These are phyloP conservation scores for Philopedon plagiatum DNA, from an alignment of 2,888 invertebrate species.

Conservation along the genomic window DNA sequence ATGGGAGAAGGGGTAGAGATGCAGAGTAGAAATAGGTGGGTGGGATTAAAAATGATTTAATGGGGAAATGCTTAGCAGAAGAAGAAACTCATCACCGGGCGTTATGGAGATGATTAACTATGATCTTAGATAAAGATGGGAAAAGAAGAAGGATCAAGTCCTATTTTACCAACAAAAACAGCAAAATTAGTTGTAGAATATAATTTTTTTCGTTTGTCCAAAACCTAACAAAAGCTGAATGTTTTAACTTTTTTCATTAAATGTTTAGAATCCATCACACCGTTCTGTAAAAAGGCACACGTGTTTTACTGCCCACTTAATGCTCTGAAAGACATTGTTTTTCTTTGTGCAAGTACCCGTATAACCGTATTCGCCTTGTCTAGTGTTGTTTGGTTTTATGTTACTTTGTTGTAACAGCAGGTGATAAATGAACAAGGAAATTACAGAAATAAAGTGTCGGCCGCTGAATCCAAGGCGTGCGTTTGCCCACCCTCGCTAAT, in stretches of 20 bases:
- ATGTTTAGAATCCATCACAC: not conserved
- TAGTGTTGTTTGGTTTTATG: constrained; percentile 29
- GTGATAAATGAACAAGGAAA: constrained; percentile 46
- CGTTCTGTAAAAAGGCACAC: not conserved
- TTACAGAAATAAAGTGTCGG: constrained; percentile 39
- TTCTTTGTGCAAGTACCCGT: constrained; percentile 33
- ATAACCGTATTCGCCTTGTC: constrained; percentile 39
- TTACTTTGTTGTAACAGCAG: constrained; percentile 37
- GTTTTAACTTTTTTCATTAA: not conserved
- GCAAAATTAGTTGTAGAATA: no score
- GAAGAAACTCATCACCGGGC: no score
- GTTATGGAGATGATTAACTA: no score
- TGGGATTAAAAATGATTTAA: no score
- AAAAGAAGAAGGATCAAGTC: no score
- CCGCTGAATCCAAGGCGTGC: not conserved
- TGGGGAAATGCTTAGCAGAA: no score
- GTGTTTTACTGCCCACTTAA: constrained; percentile 25
- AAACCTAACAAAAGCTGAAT: not conserved
- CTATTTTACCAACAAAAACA: no score
- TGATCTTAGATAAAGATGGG: no score
- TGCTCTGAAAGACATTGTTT: constrained; percentile 14
- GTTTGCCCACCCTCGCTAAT: constrained; percentile 40
- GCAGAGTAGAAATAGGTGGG: no score
- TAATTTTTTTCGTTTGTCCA: no score
- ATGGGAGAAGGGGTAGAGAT: no score